These are phyloP conservation scores for Heterocephalus glaber DNA, from an alignment of 2,113 vertebrate species.

Conservation along the genomic window DNA sequence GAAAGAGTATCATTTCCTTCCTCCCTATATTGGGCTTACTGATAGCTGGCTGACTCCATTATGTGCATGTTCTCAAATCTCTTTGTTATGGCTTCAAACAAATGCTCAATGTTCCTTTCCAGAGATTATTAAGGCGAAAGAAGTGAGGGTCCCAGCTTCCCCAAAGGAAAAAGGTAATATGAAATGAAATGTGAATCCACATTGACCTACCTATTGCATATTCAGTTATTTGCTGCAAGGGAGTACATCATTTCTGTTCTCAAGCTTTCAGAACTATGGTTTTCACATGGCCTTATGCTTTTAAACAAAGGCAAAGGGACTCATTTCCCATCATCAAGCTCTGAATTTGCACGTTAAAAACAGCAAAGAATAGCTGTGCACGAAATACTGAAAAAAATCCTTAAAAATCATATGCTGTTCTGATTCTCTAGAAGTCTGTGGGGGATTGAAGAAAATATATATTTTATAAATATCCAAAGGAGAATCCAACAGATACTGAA, in stretches of 20 bases:
- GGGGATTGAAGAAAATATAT: not conserved
- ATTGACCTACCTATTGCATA: constrained; percentile 40
- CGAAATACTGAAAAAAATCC: not conserved
- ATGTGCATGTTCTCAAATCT: constrained; percentile 53
- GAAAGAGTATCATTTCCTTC: not conserved
- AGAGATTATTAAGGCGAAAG: constrained; percentile 82
- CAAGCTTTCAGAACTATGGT: not conserved
- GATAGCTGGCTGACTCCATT: constrained; percentile 58
- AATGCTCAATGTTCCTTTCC: constrained; percentile 79
- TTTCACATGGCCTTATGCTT: not conserved
- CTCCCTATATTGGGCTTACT: not conserved
- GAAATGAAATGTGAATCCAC: constrained; percentile 46
- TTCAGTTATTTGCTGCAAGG: not conserved
- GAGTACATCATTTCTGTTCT: not conserved
- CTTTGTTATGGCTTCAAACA: constrained; percentile 70
- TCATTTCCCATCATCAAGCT: not conserved
- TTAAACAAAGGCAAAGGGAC: not conserved
- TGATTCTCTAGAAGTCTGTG: not conserved
- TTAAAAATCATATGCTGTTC: not conserved
- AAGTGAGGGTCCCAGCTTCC: constrained; percentile 76
- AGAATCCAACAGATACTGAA: not conserved
- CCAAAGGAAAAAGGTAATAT: constrained; percentile 84
- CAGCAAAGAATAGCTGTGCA: not conserved
- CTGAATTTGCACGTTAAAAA: not conserved
- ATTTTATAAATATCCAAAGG: not conserved